phyloP scores from a whole-genome alignment of 2,797 vertebrate genomes.

The Rhinoraja longicauda region DNA sequence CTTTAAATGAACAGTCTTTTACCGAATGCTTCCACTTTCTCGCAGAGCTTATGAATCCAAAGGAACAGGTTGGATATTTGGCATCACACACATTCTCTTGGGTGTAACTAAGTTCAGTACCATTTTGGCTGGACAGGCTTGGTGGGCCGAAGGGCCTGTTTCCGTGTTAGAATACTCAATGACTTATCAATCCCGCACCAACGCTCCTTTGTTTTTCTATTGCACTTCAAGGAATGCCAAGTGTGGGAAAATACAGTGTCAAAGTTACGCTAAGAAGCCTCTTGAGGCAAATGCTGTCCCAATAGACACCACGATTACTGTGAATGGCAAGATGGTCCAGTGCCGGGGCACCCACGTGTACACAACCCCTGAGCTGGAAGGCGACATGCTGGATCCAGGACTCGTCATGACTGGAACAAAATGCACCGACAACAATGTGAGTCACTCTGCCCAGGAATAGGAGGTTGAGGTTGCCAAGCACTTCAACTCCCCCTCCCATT shows the following conservation, averaged over 20 bases:
- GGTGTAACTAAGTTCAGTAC: too few relatives aligned
- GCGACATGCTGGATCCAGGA: constrained; percentile 88
- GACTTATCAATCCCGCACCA: neutral
- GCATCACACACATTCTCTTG: neutral
- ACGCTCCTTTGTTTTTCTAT: neutral
- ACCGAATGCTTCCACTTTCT: neutral
- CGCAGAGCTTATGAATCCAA: neutral
- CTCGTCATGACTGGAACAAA: constrained; percentile 93
- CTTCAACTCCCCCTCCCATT: too few relatives aligned
- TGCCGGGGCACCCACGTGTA: constrained; percentile 90
- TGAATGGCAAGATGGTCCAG: constrained; percentile 53
- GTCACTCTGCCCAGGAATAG: constrained; percentile 44
- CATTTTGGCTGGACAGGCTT: neutral
- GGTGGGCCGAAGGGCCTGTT: too few relatives aligned
- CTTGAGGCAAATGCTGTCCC: constrained; percentile 76
- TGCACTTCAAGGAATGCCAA: constrained; percentile 69
- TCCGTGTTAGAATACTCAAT: too few relatives aligned
- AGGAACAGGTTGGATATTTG: neutral
- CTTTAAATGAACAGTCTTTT: neutral
- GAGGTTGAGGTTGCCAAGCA: neutral
- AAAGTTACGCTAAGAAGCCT: constrained; percentile 70
- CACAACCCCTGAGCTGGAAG: constrained; percentile 60
- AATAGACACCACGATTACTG: constrained; percentile 76
- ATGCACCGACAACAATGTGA: constrained; percentile 79
- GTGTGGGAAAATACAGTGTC: constrained; percentile 96